Evolutionary conservation across 2,113 vertebrate genomes (phyloP).

Genomic region (Raja brachyura): DNA sequence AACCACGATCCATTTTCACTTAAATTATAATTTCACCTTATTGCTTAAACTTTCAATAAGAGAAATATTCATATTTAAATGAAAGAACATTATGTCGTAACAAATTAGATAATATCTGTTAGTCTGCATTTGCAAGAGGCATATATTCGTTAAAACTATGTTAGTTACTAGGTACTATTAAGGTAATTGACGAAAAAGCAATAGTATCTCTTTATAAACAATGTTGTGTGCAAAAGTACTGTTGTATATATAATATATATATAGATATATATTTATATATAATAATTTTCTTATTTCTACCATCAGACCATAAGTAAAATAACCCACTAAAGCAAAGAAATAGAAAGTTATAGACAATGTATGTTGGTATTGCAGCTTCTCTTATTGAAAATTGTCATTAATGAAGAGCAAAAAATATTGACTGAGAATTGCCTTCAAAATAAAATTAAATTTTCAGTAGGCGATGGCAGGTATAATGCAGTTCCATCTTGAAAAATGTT

Average conservation of each 20-base stretch:
- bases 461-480: neutral
- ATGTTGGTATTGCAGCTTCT: slow-evolving; percentile 17
- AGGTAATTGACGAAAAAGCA: slow-evolving; percentile 26
- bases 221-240: slow-evolving; percentile 33
- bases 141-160: slow-evolving; percentile 33
- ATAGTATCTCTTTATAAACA: slow-evolving; percentile 16
- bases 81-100: neutral
- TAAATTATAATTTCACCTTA: slow-evolving; percentile 26
- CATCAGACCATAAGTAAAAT: slow-evolving; percentile 21
- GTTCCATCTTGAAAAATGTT: neutral
- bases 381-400: neutral
- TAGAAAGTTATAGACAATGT: neutral
- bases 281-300: slow-evolving; percentile 21
- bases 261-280: slow-evolving; percentile 15
- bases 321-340: slow-evolving; percentile 1
- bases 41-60: slow-evolving; percentile 34
- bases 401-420: neutral
- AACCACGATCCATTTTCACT: neutral
- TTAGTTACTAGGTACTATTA: neutral
- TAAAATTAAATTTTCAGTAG: neutral
- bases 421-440: neutral
- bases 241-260: slow-evolving; percentile 2
- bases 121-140: slow-evolving; percentile 17
- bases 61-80: slow-evolving; percentile 21
- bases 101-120: slow-evolving; percentile 29